These are phyloP conservation scores for Ammospiza caudacuta DNA, from an alignment of 2,113 vertebrate species.

Conservation along the genomic window DNA sequence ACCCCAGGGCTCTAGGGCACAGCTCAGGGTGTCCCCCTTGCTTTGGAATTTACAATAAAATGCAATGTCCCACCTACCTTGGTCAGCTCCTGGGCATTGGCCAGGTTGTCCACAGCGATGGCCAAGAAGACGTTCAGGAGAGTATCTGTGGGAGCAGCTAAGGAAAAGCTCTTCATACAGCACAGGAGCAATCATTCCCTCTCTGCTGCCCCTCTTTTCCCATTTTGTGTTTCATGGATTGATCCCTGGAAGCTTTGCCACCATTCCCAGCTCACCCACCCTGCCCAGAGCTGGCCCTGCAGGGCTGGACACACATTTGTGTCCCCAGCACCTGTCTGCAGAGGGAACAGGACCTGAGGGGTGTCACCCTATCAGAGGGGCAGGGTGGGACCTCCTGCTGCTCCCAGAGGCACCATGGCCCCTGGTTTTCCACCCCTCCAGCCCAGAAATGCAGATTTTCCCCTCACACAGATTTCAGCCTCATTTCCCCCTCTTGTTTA, in stretches of 20 bases:
- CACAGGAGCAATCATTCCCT: accelerated
- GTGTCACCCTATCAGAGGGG: too few relatives aligned
- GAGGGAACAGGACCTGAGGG: neutral
- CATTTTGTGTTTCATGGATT: accelerated
- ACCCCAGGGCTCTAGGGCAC: neutral
- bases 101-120: conserved; percentile 95
- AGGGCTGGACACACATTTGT: neutral
- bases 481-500: neutral
- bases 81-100: conserved; percentile 94
- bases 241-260: neutral
- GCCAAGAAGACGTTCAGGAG: conserved; percentile 95
- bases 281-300: neutral
- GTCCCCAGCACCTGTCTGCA: neutral
- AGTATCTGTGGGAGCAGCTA: conserved; percentile 82
- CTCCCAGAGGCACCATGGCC: neutral
- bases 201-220: neutral
- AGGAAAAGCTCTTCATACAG: conserved; percentile 58
- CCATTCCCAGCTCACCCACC: neutral
- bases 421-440: neutral
- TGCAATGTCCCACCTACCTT: conserved; percentile 76
- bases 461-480: too few relatives aligned
- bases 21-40: accelerated
- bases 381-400: accelerated
- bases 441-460: neutral
- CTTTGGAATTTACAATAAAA: neutral